Conservation (phyloP, 2,888 invertebrate species). For the Marronus borbonicus region DNA sequence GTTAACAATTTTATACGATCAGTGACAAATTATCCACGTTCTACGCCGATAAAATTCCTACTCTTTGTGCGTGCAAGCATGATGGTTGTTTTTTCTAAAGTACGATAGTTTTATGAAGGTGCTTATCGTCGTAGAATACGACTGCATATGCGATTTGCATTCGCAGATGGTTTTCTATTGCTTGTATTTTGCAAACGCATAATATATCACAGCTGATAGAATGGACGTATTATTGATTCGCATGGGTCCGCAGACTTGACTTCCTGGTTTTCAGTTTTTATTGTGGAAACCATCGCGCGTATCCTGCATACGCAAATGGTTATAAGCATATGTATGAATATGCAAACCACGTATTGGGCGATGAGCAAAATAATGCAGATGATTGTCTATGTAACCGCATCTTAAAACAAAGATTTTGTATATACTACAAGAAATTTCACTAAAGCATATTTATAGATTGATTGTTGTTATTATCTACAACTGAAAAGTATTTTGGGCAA, state of each 20-base stretch:
- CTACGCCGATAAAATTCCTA: neutral
- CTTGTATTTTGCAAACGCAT: conserved; percentile 28
- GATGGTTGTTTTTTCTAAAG: neutral
- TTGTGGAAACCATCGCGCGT: conserved; percentile 9
- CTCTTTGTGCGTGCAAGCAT: neutral
- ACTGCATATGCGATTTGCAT: conserved; percentile 26
- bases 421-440: neutral
- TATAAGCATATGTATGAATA: neutral
- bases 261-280: conserved; percentile 31
- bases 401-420: neutral
- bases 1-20: neutral
- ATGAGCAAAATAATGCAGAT: neutral
- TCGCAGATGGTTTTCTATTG: conserved; percentile 4
- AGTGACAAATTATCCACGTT: conserved; percentile 21
- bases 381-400: neutral
- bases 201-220: conserved; percentile 30
- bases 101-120: neutral
- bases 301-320: conserved; percentile 7
- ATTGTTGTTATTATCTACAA: too few species aligned
- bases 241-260: neutral
- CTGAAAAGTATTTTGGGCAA: too few species aligned
- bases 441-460: neutral
- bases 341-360: neutral
- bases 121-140: conserved; percentile 3
- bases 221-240: conserved; percentile 27